A percentile compares a stretch with the other conserved stretches of the same genome.
phyloP scores from a whole-genome alignment of 1,140 invertebrate genomes.

The Drosophila yakuba region DNA sequence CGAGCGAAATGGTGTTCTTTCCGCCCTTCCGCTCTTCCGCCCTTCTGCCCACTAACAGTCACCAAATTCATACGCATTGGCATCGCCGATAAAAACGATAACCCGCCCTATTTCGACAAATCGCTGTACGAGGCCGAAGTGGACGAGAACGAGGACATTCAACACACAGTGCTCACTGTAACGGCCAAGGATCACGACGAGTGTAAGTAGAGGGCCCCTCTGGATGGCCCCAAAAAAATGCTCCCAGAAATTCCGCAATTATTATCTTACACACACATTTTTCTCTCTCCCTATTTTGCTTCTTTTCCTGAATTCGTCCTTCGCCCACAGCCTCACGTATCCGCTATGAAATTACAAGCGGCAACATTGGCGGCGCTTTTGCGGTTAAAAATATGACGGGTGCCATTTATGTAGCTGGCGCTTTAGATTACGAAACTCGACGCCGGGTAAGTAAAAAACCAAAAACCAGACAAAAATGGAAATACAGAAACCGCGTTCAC shows the following conservation, averaged over 20 bases:
- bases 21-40: neutral
- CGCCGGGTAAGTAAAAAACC: constrained; percentile 90
- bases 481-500: constrained; percentile 87
- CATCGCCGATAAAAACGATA: constrained; percentile 98
- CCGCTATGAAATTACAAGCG: constrained; percentile 99
- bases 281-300: constrained; percentile 1
- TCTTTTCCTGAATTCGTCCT: constrained; percentile 31
- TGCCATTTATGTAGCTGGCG: constrained; percentile 97
- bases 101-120: constrained; percentile 98
- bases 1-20: constrained; percentile 33
- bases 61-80: constrained; percentile 96
- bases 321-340: constrained; percentile 94
- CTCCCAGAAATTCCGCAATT: constrained; percentile 44
- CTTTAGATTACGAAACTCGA: constrained; percentile 95
- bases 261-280: constrained; percentile 48
- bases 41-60: constrained; percentile 86
- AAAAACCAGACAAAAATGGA: neutral
- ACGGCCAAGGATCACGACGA: constrained; percentile 99
- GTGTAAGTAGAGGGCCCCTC: constrained; percentile 90
- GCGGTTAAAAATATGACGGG: constrained; percentile 99
- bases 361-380: constrained; percentile 98
- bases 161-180: constrained; percentile 97
- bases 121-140: constrained; percentile 97
- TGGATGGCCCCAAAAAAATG: constrained; percentile 2
- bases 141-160: constrained; percentile 98